phyloP scores from a whole-genome alignment of 2,888 invertebrate genomes.

The Agonopterix arenella region DNA sequence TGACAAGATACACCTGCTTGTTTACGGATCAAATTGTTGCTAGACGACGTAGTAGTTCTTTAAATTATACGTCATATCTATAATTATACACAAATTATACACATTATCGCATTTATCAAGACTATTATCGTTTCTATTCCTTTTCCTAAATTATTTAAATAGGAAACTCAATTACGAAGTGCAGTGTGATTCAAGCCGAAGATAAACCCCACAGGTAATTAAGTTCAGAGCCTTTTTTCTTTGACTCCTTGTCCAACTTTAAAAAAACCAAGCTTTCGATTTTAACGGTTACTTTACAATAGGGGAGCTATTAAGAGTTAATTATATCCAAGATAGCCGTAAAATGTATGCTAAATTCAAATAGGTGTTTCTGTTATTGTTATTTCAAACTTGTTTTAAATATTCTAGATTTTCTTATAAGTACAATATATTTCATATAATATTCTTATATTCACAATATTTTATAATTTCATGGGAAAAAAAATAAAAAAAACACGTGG shows the following conservation, averaged over 20 bases:
- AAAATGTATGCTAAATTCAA: constrained; percentile 20
- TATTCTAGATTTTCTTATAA: too few relatives aligned
- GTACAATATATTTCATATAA: too few relatives aligned
- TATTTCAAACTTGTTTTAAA: too few relatives aligned
- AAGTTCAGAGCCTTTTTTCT: constrained; percentile 37
- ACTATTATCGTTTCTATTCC: constrained; percentile 19
- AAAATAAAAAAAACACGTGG: too few relatives aligned
- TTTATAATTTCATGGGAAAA: too few relatives aligned
- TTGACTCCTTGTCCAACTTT: constrained; percentile 21
- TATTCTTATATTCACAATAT: too few relatives aligned
- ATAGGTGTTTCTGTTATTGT: background rate
- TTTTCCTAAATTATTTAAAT: constrained; percentile 51
- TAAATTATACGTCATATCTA: constrained; percentile 9
- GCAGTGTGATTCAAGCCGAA: constrained; percentile 39
- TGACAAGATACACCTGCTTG: constrained; percentile 15
- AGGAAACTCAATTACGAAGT: constrained; percentile 53
- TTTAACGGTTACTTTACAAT: constrained; percentile 43
- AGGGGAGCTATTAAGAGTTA: constrained; percentile 17
- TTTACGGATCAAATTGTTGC: constrained; percentile 6
- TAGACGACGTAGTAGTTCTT: background rate
- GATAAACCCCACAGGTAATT: constrained; percentile 60
- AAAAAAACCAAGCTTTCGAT: constrained; percentile 35
- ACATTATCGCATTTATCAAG: constrained; percentile 20
- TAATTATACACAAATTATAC: constrained; percentile 21
- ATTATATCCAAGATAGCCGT: constrained; percentile 19